A percentile compares a stretch with the other conserved stretches of the same genome.
phyloP scores from a whole-genome alignment of 2,888 invertebrate species.

The Drosophila hawaiiensis region DNA sequence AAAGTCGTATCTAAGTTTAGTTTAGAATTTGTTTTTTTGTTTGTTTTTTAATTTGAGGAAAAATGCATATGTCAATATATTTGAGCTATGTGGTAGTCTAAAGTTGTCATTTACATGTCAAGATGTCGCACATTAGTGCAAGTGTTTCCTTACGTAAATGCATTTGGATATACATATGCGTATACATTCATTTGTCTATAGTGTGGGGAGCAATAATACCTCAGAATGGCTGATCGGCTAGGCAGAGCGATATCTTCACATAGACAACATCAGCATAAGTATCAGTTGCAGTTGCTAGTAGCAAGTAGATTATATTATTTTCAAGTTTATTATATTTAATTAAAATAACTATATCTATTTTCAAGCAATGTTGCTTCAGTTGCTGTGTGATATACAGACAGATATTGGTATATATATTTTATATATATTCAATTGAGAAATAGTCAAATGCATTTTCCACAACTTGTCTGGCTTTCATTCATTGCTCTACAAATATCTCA shows the following conservation, averaged over 20 bases:
- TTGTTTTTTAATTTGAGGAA: neutral
- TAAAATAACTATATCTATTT: no score
- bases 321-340: neutral
- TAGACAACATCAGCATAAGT: no score
- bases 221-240: no score
- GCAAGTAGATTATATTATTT: neutral
- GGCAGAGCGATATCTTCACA: no score
- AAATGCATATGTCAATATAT: slow-evolving; percentile 31
- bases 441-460: neutral
- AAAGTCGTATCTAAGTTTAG: neutral
- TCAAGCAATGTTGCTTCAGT: neutral
- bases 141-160: neutral
- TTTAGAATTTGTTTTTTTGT: neutral
- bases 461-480: neutral
- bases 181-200: no score
- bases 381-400: neutral
- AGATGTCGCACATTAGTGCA: slow-evolving; percentile 4
- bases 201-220: no score
- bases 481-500: neutral
- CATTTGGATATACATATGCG: no score
- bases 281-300: no score
- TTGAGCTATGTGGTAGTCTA: slow-evolving; percentile 13
- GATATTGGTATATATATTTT: neutral
- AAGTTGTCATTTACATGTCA: slow-evolving; percentile 27
- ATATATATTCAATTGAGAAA: neutral